Percentiles rank a stretch among this genome's conserved stretches.
Conservation (phyloP, 1,140 invertebrate species). For the Penaeus chinensis region DNA sequence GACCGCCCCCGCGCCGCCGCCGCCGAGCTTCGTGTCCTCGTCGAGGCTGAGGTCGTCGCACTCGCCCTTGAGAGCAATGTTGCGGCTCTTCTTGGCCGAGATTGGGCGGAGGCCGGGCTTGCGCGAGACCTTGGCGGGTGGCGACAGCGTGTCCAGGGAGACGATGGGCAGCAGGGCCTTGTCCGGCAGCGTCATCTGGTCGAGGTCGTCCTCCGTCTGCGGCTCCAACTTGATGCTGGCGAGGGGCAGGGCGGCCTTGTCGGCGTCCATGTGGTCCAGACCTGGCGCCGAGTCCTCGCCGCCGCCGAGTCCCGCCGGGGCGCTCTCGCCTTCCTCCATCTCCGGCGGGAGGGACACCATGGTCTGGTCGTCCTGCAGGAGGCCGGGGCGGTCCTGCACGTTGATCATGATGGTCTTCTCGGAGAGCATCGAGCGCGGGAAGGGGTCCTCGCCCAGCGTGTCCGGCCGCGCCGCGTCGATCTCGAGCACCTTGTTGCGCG, state of each 20-base stretch:
- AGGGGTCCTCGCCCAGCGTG: neutral
- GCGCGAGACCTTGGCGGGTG: neutral
- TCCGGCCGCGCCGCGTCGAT: constrained; percentile 23
- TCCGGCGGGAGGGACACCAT: neutral
- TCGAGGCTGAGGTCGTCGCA: too few species aligned
- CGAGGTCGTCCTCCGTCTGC: constrained; percentile 4
- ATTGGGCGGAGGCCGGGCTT: neutral
- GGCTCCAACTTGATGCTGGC: constrained; percentile 46
- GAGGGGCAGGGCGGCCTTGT: neutral
- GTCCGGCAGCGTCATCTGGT: neutral
- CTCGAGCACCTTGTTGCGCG: constrained; percentile 32
- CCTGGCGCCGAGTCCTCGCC: neutral
- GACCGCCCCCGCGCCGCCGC: neutral
- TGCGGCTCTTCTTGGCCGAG: neutral
- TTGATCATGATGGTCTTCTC: constrained; percentile 56
- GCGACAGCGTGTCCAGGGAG: neutral
- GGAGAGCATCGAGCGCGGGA: constrained; percentile 3
- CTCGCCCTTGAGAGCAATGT: too few species aligned
- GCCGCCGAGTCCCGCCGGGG: neutral
- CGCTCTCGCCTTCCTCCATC: neutral
- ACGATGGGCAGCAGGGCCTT: constrained; percentile 18
- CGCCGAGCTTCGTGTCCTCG: too few species aligned
- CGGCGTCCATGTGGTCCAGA: too few species aligned
- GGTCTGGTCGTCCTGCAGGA: neutral
- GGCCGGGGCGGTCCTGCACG: constrained; percentile 33